These are phyloP conservation scores for Brachynemurus nebulosus DNA, from an alignment of 2,888 invertebrate genomes.

Conservation along the genomic window DNA sequence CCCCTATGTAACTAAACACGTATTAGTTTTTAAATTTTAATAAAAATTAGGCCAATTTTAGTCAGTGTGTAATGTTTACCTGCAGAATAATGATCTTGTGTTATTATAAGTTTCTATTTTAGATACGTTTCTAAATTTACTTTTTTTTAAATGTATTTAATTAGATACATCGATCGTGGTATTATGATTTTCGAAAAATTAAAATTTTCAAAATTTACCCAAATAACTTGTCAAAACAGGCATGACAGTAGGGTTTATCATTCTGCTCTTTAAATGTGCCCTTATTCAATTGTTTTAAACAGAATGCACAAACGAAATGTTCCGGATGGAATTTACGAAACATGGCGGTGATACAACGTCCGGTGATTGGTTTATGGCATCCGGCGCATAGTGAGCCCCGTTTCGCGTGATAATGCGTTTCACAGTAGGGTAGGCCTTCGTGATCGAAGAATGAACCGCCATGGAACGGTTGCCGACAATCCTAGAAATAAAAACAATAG, in stretches of 20 bases:
- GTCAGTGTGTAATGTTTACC: no score
- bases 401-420: slow-evolving; percentile 96
- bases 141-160: no score
- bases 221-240: slow-evolving; percentile 94
- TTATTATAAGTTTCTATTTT: no score
- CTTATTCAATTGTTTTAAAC: slow-evolving; percentile 92
- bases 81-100: no score
- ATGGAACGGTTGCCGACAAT: slow-evolving; percentile 92
- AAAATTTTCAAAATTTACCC: slow-evolving; percentile 40
- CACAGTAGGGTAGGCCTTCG: slow-evolving; percentile 95
- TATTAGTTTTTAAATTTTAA: no score
- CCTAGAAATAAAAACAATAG: slow-evolving; percentile 47
- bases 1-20: no score
- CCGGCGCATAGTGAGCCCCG: slow-evolving; percentile 94
- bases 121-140: no score
- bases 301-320: slow-evolving; percentile 99
- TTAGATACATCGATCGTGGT: no score
- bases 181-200: background rate
- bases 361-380: slow-evolving; percentile 94
- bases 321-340: slow-evolving; percentile 98
- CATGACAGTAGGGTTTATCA: slow-evolving; percentile 96
- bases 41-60: no score
- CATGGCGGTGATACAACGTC: slow-evolving; percentile 98
- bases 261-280: slow-evolving; percentile 99
- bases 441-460: slow-evolving; percentile 98